Conservation (phyloP, 2,797 vertebrate genomes). For the Notolepis coatsorum region DNA sequence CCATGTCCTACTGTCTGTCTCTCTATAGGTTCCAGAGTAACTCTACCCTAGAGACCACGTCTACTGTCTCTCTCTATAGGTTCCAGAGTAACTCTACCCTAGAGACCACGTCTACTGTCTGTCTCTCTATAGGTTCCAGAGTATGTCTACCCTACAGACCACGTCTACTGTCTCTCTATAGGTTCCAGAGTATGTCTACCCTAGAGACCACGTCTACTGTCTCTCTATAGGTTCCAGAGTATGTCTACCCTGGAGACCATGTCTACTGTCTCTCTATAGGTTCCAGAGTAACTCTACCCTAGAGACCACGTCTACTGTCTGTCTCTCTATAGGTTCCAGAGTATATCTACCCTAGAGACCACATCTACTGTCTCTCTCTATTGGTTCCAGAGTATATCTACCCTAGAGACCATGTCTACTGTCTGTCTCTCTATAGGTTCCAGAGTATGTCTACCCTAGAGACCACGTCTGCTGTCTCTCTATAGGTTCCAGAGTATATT, state of each 20-base stretch:
- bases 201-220: slow-evolving; percentile 80
- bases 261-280: too few species aligned
- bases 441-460: slow-evolving; percentile 85
- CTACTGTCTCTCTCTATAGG: too few species aligned
- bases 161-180: too few species aligned
- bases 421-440: too few species aligned
- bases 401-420: slow-evolving; percentile 81
- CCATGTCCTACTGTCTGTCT: too few species aligned
- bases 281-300: slow-evolving; percentile 86
- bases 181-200: slow-evolving; percentile 86
- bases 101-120: slow-evolving; percentile 80
- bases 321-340: too few species aligned
- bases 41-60: slow-evolving; percentile 83
- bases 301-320: slow-evolving; percentile 80
- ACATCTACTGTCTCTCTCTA: too few species aligned
- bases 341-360: slow-evolving; percentile 84
- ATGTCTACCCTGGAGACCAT: slow-evolving; percentile 83
- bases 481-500: neutral
- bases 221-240: too few species aligned
- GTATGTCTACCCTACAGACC: slow-evolving; percentile 84
- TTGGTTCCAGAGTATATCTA: slow-evolving; percentile 87
- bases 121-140: too few species aligned
- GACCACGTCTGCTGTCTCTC: too few species aligned
- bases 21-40: too few species aligned
- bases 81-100: slow-evolving; percentile 86